Conservation (phyloP, 2,888 invertebrate species). For the Oscheius sp. region DNA sequence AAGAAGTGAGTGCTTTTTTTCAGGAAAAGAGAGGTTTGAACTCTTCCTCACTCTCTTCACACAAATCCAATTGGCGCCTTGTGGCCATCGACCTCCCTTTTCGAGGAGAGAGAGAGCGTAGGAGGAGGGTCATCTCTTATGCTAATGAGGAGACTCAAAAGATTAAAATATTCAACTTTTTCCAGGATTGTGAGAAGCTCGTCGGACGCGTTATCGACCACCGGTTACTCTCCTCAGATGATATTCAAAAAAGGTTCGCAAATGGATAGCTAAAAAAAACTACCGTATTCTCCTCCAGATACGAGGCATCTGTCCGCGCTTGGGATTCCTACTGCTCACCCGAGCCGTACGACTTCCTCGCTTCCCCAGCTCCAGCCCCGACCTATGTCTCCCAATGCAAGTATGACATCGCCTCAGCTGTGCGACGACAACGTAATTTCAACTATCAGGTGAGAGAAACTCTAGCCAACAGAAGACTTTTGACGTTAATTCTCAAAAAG, state of each 20-base stretch:
- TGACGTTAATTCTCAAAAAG: background rate
- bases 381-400: slow-evolving; percentile 59
- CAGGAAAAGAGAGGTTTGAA: too few relatives aligned
- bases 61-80: slow-evolving; percentile 17
- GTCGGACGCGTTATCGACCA: slow-evolving; percentile 72
- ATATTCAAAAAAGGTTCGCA: slow-evolving; percentile 56
- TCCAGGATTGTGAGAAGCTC: slow-evolving; percentile 66
- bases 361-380: slow-evolving; percentile 53
- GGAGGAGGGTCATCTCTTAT: slow-evolving; percentile 3
- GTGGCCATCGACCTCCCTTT: background rate
- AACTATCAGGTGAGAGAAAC: slow-evolving; percentile 71
- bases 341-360: slow-evolving; percentile 70
- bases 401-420: slow-evolving; percentile 72
- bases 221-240: slow-evolving; percentile 69
- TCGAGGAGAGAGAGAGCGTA: background rate
- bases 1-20: slow-evolving; percentile 39
- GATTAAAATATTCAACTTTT: background rate
- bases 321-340: slow-evolving; percentile 53
- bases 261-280: background rate
- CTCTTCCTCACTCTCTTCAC: background rate
- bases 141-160: background rate
- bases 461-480: background rate
- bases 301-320: slow-evolving; percentile 53
- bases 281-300: too few relatives aligned
- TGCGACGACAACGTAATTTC: slow-evolving; percentile 72